Base-by-base conservation (phyloP, 2,888 invertebrate genomes). In the Erebia ligea region DNA sequence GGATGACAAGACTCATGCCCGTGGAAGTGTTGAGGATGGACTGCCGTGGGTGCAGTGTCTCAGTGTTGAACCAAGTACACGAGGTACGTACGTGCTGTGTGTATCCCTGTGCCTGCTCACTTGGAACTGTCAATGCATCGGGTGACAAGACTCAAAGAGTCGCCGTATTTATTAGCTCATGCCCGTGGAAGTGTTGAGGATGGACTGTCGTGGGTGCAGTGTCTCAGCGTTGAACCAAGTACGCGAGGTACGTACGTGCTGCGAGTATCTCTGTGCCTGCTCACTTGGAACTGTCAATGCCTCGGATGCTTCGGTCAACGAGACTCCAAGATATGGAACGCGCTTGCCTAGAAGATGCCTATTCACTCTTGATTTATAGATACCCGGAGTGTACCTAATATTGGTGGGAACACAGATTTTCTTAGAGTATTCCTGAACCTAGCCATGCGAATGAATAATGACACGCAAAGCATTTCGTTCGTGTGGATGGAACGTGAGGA, bases 111-210 rank as follows among this genome's bases (percentile, higher is more conserved):
- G 98, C 17, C 82, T 98, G 13, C 81, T 97, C 50, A 98, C 98
- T 21, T 98, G 98, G 98, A 91, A 96, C 97, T 78, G 57, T n/a
- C n/a, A n/a, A n/a, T n/a, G n/a, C n/a, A n/a, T n/a, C n/a, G 34
- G 34, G 34, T 34, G 34, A 34, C 34, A 6, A 34, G 6, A 34
- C 34, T 34, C 34, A 5, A 34, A 34, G 6, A 5, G 82, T 96
- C 67, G 96, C 97, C 0, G 98, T 99, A 74, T 98, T 97, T 89
- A 96, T 99, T 71, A 97, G 98, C 13, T 99, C 90, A 99, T 99
- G 48, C 98, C 99, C 0, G 96, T 99, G 78, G 97, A 98, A 80
- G 98, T 99, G 74, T 94, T 97, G 62, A 98, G 98, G 98, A 97
- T 97, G 75, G 95, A 96, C 15, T 95, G 54, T 87, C 91, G 1